A percentile compares a stretch with the other conserved stretches of the same genome.
Evolutionary conservation across 2,113 vertebrate genomes (phyloP).

Genomic region (Ploceus nigricollis): DNA sequence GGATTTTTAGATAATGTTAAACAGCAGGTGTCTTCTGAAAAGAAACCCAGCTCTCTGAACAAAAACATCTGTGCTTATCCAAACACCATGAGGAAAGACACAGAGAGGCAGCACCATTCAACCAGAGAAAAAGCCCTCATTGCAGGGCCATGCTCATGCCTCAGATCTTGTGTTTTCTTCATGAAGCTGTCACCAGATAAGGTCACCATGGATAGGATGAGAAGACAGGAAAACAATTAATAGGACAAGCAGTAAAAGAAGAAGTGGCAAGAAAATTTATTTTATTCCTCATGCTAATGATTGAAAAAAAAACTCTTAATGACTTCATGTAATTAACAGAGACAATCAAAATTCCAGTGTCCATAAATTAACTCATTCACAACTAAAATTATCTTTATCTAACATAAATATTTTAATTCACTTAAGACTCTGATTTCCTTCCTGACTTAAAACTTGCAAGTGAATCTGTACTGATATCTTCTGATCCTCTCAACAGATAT

Average conservation of each 20-base stretch:
- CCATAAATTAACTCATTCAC: not conserved
- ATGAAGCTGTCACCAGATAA: not conserved
- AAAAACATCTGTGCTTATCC: not conserved
- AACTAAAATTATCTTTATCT: not conserved
- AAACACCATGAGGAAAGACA: not conserved
- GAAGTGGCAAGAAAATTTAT: not conserved
- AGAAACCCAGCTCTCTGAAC: not conserved
- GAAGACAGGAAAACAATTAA: not conserved
- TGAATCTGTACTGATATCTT: not conserved
- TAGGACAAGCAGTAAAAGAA: not conserved
- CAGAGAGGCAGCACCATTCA: not conserved
- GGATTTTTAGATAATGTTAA: not conserved
- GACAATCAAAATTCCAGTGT: not conserved
- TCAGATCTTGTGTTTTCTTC: not conserved
- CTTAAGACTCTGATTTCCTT: not conserved
- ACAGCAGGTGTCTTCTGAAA: not conserved
- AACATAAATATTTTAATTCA: not conserved
- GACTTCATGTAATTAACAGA: not conserved
- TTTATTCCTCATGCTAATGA: not conserved
- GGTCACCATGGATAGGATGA: not conserved
- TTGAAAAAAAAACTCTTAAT: not conserved
- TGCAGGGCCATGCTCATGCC: not conserved
- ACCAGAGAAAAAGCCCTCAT: accelerated
- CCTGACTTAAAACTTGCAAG: not conserved
- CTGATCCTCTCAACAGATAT: not conserved